These are phyloP conservation scores for Amiota minor DNA, from an alignment of 2,888 invertebrate genomes.

Conservation along the genomic window DNA sequence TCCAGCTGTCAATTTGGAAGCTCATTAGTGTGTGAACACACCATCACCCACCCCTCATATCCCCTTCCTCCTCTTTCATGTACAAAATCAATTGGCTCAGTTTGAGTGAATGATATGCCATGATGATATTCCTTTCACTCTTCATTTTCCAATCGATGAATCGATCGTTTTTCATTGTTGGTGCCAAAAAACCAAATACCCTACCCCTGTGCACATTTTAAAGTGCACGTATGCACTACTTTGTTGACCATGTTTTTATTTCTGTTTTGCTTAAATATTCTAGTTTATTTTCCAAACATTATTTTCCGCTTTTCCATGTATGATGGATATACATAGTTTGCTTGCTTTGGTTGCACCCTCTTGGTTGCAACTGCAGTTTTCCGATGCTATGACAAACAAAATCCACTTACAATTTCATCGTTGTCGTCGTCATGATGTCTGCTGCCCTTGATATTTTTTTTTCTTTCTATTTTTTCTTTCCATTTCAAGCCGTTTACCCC, in stretches of 20 bases:
- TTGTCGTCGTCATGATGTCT: constrained; percentile 41
- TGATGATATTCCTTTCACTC: background rate
- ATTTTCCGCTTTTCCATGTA: background rate
- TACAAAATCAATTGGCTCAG: constrained; percentile 13
- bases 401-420: constrained; percentile 30
- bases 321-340: background rate
- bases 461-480: too few species aligned
- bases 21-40: constrained; percentile 9
- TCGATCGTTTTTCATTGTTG: constrained; percentile 4
- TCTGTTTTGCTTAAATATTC: background rate
- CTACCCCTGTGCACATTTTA: background rate
- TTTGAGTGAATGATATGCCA: background rate
- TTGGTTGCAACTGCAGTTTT: background rate
- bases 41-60: background rate
- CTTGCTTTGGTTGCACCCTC: too few species aligned
- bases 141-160: constrained; percentile 8
- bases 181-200: background rate
- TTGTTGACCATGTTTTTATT: background rate
- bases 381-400: constrained; percentile 17
- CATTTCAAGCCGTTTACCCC: constrained; percentile 36
- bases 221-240: constrained; percentile 3
- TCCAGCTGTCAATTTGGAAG: constrained; percentile 10
- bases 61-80: background rate
- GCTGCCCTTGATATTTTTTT: constrained; percentile 45
- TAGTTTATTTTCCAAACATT: constrained; percentile 7